These are phyloP conservation scores for Heliothis virescens DNA, from an alignment of 1,140 invertebrate species.

Conservation along the genomic window DNA sequence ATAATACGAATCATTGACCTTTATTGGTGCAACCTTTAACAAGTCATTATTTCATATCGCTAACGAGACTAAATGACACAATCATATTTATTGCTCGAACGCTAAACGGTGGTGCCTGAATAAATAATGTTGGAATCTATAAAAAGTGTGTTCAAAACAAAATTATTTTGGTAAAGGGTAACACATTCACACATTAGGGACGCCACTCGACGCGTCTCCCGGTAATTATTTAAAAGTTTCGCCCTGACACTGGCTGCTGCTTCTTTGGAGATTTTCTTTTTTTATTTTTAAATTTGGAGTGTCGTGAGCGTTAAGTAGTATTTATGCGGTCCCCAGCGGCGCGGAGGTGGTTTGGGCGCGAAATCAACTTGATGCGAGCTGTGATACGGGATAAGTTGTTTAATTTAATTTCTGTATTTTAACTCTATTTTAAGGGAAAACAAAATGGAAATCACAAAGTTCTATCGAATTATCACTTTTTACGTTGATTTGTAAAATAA, in stretches of 20 bases:
- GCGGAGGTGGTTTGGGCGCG: slow-evolving; percentile 70
- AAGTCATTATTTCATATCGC: slow-evolving; percentile 47
- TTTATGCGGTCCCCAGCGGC: slow-evolving; percentile 82
- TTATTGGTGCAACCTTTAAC: slow-evolving; percentile 48
- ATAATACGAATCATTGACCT: slow-evolving; percentile 47
- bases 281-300: slow-evolving; percentile 77
- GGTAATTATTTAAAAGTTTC: slow-evolving; percentile 83
- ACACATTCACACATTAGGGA: slow-evolving; percentile 83
- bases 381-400: slow-evolving; percentile 39
- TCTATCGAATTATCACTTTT: too few relatives aligned
- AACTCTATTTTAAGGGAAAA: background rate
- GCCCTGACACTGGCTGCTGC: slow-evolving; percentile 53
- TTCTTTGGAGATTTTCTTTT: slow-evolving; percentile 60
- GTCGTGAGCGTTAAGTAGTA: slow-evolving; percentile 82
- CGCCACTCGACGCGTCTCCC: slow-evolving; percentile 76
- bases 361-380: slow-evolving; percentile 37
- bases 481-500: too few relatives aligned
- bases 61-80: slow-evolving; percentile 40
- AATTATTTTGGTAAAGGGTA: slow-evolving; percentile 79
- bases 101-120: slow-evolving; percentile 74
- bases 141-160: slow-evolving; percentile 81
- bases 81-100: slow-evolving; percentile 65
- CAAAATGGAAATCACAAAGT: too few relatives aligned
- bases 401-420: slow-evolving; percentile 24
- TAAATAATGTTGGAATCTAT: slow-evolving; percentile 82